Evolutionary conservation across 2,888 invertebrate genomes (phyloP).

Genomic region (Catonia carolina): DNA sequence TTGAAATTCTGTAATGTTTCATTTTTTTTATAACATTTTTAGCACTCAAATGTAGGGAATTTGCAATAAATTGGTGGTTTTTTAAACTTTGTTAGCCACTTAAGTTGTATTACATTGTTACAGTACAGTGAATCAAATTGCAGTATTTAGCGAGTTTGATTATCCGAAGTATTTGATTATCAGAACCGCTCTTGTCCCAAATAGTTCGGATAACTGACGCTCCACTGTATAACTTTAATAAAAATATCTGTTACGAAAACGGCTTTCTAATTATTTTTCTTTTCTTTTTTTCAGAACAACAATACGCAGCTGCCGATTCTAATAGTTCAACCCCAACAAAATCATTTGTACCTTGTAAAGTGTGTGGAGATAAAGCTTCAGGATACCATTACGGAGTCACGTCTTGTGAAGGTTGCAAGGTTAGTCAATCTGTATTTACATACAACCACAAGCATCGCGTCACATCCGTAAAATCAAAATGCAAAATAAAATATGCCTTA

Average conservation of each 20-base stretch:
- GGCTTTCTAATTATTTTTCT: conserved; percentile 1
- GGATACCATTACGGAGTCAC: conserved; percentile 98
- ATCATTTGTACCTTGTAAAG: conserved; percentile 89
- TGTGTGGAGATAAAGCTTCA: conserved; percentile 93
- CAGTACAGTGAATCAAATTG: too few relatives aligned
- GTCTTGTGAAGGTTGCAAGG: conserved; percentile 97
- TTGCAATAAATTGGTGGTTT: not conserved
- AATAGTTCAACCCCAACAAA: conserved; percentile 70
- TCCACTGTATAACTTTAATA: too few relatives aligned
- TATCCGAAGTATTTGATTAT: too few relatives aligned
- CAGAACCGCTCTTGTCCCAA: too few relatives aligned
- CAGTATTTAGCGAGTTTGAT: too few relatives aligned
- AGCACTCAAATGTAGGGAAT: too few relatives aligned
- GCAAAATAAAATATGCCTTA: not conserved
- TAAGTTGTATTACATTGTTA: not conserved
- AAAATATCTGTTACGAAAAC: not conserved
- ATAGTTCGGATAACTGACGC: too few relatives aligned
- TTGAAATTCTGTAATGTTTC: too few relatives aligned
- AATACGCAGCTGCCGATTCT: conserved; percentile 71
- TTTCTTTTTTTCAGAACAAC: conserved; percentile 54
- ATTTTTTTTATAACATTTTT: too few relatives aligned
- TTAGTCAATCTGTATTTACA: too few relatives aligned
- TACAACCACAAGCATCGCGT: not conserved
- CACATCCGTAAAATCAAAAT: not conserved
- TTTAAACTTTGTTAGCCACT: not conserved